Base-by-base conservation (phyloP, 2,888 invertebrate genomes). In the Gibbula magus region DNA sequence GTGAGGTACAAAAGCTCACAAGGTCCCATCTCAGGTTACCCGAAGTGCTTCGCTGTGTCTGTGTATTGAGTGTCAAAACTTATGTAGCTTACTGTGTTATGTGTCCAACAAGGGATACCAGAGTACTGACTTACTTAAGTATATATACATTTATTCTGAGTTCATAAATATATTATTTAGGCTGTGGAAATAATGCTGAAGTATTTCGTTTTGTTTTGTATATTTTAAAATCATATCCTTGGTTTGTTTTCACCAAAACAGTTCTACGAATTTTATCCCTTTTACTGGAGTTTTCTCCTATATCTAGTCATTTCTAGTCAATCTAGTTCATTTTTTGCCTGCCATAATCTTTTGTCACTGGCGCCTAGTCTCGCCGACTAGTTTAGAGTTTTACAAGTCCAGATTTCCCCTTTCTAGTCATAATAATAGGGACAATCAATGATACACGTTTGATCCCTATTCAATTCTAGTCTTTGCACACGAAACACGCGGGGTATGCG, bases 241-340 rank as follows among this genome's bases (percentile, higher is more conserved):
- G 35, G 70, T 70, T 70, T 70, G 20, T 39, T 70, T 35, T 32
- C 32, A 20, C 35, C 32, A 35, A 70, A 70, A n/a, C 20, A 70
- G 20, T 35, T 39, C 45, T 45, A 45, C 13, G 45, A 45, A 45
- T 45, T 45, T 45, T 45, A 32, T 35, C 16, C 35, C 32, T 70
- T 70, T 70, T 39, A 20, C 20, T 20, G 70, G 70, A 32, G 35
- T 70, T 20, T 61, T 16, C 32, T 35, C 70, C 70, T 16, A 7
- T 39, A 20, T 70, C 70, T 70, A 70, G 70, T 70, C 70, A 70
- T 35, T 70, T 70, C 70, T 70, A 70, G 70, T 70, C 70, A 70
- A 70, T 70, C 39, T 70, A 35, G 39, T 70, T 70, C 20, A 35
- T 39, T 45, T 45, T 70, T 70, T 32, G 70, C 39, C 39, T 32